Conservation (phyloP, 2,888 invertebrate genomes). For the Brachyptera risi region DNA sequence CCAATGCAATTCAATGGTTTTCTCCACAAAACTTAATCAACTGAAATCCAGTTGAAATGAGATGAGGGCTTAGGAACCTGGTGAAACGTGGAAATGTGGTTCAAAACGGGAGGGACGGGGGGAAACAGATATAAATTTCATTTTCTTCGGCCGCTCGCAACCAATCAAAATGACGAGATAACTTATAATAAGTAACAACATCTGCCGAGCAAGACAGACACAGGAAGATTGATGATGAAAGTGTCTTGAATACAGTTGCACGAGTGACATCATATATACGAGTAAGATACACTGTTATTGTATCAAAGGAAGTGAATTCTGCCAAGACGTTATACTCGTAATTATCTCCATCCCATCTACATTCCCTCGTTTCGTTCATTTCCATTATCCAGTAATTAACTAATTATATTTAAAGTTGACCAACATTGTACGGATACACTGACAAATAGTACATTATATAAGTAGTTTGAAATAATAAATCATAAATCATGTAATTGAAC, state of each 20-base stretch:
- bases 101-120: too few species aligned
- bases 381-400: too few species aligned
- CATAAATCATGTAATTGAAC: too few species aligned
- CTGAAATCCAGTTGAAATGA: background rate
- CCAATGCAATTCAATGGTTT: background rate
- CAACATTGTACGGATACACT: too few species aligned
- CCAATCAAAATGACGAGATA: constrained; percentile 21
- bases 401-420: too few species aligned
- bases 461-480: too few species aligned
- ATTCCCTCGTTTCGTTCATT: too few species aligned
- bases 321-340: background rate
- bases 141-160: background rate
- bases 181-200: constrained; percentile 12
- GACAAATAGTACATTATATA: too few species aligned
- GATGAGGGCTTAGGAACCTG: background rate
- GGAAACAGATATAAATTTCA: background rate
- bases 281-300: too few species aligned
- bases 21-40: background rate
- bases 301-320: background rate
- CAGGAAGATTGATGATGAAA: constrained; percentile 15
- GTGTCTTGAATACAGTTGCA: background rate
- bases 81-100: too few species aligned
- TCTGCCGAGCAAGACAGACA: constrained; percentile 1
- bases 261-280: constrained; percentile 2
- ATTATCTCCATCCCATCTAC: too few species aligned